Evolutionary conservation across 2,113 vertebrate genomes (phyloP), one percentile per base, ranked within the genome.

Genomic region (Elaphurus davidianus): DNA sequence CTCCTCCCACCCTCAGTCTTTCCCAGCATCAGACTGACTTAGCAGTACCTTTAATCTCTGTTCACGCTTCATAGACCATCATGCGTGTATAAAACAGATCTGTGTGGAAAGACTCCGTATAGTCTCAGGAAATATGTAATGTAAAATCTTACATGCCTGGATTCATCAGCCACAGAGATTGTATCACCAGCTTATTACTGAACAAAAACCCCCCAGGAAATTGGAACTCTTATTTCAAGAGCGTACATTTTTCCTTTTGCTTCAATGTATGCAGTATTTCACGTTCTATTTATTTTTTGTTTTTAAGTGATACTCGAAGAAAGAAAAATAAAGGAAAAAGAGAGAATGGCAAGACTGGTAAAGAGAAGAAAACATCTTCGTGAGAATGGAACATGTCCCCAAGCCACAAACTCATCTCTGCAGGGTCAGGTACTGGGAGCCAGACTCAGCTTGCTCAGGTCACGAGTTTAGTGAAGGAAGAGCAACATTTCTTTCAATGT

Each of bases 291-390:
- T 45, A 47, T 5, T 71, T n/a, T 81, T 67, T 6, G 30, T 71
- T 83, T 23, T 54, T 6, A 54, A 10, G 43, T 33, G 59, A 67
- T 40, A 4, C 2, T 52, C 7, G 0, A 67, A 36, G 64, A 47
- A 62, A 64, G 7, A 28, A 54, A 23, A 67, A 54, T 7, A 33
- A 52, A 30, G 0, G 17, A 21, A 54, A 52, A 30, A 0, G 30
- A 47, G 28, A 43, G 19, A 79, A 19, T 6, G 43, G 45, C 2
- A 50, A 30, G 27, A 11, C 0, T 1, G 4, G 2, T 40, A 45
- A 78, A 28, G 36, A 27, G 36, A 45, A 27, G 40, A 45, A 78
- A 28, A 78, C 74, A 8, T 45, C 25, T 45, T 45, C 14, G 74
- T 9, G 74, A 45, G 5, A 78, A 28, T 16, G 74, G 40, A 45